These are phyloP conservation scores for Amphimedon queenslandica DNA, from an alignment of 37 sponge, comb jelly and placozoan species.

Conservation along the genomic window DNA sequence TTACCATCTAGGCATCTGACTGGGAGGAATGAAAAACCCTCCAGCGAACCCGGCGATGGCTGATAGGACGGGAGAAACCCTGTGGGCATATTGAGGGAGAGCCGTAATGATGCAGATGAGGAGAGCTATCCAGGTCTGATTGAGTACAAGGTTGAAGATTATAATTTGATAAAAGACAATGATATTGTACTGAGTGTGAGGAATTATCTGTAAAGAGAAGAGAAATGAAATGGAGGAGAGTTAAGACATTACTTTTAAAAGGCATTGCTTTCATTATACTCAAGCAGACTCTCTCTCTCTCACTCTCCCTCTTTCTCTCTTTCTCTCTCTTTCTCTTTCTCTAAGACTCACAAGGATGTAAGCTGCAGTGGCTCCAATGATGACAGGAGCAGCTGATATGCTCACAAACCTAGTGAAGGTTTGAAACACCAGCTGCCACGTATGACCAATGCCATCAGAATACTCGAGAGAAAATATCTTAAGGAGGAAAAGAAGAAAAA, in stretches of 20 bases:
- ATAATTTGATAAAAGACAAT: slow-evolving; percentile 37
- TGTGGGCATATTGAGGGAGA: slow-evolving; percentile 31
- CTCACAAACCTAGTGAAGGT: slow-evolving; percentile 44
- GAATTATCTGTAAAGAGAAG: slow-evolving; percentile 26
- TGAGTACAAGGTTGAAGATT: slow-evolving; percentile 54
- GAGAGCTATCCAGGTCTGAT: slow-evolving; percentile 79
- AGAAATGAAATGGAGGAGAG: not conserved
- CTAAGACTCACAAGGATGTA: slow-evolving; percentile 47
- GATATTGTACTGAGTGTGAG: slow-evolving; percentile 10
- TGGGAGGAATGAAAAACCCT: slow-evolving; percentile 77
- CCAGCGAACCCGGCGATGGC: slow-evolving; percentile 75
- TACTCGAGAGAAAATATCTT: slow-evolving; percentile 60
- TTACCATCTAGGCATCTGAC: slow-evolving; percentile 65
- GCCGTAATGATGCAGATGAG: slow-evolving; percentile 44
- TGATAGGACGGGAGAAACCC: slow-evolving; percentile 69
- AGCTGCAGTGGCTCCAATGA: slow-evolving; percentile 31
- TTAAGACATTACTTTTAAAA: not conserved
- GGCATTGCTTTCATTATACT: not conserved
- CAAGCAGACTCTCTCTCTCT: too few relatives aligned
- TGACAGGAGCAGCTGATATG: slow-evolving; percentile 28
- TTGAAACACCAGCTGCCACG: slow-evolving; percentile 56
- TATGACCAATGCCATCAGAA: slow-evolving; percentile 68
- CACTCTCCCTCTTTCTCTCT: too few relatives aligned
- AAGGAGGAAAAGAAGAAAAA: not conserved
- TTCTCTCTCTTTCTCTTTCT: not conserved